Evolutionary conservation across 2,797 vertebrate species (phyloP).

Genomic region (Threskiornis aethiopicus): DNA sequence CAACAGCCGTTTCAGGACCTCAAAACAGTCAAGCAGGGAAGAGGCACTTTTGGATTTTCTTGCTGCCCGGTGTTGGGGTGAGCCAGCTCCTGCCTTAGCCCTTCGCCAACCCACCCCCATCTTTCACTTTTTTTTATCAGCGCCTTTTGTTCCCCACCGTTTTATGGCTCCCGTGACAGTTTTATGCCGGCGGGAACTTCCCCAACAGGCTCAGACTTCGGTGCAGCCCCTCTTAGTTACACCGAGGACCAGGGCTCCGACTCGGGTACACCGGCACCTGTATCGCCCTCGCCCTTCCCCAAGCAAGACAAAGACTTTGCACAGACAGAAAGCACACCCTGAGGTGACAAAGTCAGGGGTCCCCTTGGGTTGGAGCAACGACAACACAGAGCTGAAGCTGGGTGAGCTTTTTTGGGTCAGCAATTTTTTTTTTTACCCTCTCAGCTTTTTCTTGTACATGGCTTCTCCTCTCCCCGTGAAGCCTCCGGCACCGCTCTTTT

Average conservation of each 20-base stretch:
- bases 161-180: background rate
- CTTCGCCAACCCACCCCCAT: background rate
- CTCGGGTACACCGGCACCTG: rapidly evolving
- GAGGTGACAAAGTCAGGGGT: background rate
- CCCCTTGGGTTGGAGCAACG: background rate
- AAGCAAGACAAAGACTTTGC: background rate
- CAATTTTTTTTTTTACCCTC: background rate
- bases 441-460: background rate
- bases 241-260: rapidly evolving
- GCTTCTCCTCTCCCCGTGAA: background rate
- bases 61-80: rapidly evolving
- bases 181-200: rapidly evolving
- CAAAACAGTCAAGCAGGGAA: rapidly evolving
- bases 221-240: rapidly evolving
- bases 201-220: rapidly evolving
- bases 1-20: background rate
- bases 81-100: background rate
- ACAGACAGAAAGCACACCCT: background rate
- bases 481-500: background rate
- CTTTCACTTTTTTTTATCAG: rapidly evolving
- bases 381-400: background rate
- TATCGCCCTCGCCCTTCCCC: rapidly evolving
- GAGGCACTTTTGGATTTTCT: background rate
- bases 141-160: rapidly evolving
- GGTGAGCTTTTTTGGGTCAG: background rate